These are phyloP conservation scores for Dasysyrphus tricinctus DNA, from an alignment of 2,888 invertebrate genomes.

Conservation along the genomic window DNA sequence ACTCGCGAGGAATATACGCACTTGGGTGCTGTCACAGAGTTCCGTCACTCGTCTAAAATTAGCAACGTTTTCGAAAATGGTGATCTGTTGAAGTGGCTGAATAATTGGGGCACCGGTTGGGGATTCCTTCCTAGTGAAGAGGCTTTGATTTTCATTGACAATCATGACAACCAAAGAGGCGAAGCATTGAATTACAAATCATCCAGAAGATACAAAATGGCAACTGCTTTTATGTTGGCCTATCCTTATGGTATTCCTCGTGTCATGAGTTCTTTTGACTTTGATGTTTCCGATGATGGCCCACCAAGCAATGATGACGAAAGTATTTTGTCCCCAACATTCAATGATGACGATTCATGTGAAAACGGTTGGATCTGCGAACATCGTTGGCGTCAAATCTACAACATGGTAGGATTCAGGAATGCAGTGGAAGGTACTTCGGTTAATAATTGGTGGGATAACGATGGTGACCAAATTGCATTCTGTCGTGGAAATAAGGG, in stretches of 20 bases:
- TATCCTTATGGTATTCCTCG: constrained; percentile 92
- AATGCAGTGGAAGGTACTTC: constrained; percentile 86
- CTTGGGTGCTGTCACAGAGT: constrained; percentile 90
- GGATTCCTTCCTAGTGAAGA: constrained; percentile 86
- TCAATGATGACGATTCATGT: constrained; percentile 86
- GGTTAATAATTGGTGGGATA: constrained; percentile 91
- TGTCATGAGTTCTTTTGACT: constrained; percentile 94
- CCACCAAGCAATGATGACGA: constrained; percentile 88
- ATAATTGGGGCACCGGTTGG: constrained; percentile 85
- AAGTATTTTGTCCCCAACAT: constrained; percentile 86
- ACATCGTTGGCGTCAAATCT: constrained; percentile 93
- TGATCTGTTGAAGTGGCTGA: constrained; percentile 83
- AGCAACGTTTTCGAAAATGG: constrained; percentile 85
- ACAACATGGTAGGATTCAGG: constrained; percentile 90
- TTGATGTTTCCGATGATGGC: constrained; percentile 86
- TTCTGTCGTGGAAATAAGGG: constrained; percentile 91
- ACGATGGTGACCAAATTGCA: constrained; percentile 91
- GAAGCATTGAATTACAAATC: constrained; percentile 88
- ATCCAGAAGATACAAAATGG: constrained; percentile 89
- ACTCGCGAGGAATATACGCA: constrained; percentile 84
- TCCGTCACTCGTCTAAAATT: constrained; percentile 84
- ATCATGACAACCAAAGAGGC: constrained; percentile 95
- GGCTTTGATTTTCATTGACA: constrained; percentile 93
- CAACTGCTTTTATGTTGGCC: constrained; percentile 94
- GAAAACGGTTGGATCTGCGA: constrained; percentile 92